Evolutionary conservation across 2,888 invertebrate genomes (phyloP), one percentile per base, ranked within the genome.

Genomic region (Rhingia campestris): DNA sequence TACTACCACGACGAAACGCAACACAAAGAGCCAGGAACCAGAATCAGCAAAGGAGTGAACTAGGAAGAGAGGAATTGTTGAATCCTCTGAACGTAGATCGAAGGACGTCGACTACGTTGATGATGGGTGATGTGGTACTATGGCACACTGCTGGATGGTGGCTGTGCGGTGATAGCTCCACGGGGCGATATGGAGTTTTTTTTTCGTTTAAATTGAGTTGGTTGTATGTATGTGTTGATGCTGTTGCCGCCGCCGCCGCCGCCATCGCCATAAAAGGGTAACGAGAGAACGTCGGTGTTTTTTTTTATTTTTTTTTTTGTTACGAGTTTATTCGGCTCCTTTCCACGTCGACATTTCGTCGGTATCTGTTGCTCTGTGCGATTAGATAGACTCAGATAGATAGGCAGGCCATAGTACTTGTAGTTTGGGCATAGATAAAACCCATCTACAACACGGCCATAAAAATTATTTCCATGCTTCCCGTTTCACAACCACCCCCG

Each of bases 341-440:
- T 22, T 22, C 22, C 1, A 22, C 22, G 64, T 51, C 47, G 63
- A 66, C 53, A 45, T 32, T 72, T 54, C 45, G 66, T 69, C 41
- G 58, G 47, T 79, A 82, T 79, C 82, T 82, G 82, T 82, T 82
- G 82, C 82, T 82, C 41, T 81, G 12, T 32, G 30, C 32, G 56
- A 73, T 51, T 66, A 72, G 58, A 81, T 76, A 73, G 58, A 73
- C 53, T 72, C 61, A 33, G 45, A 72, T 51, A 67, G 77, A 73
- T 82, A 45, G 61, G 70, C 70, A 45, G 54, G 37, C 22, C 12
- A 43, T 59, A 63, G 82, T 59, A 74, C 73, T 82, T 79, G 79
- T 74, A 69, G 79, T 79, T 79, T 82, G n/a, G 79, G 66, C 58
- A 79, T 14, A 79, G 82, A 82, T 82, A 82, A 82, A 82, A 82